These are phyloP conservation scores for Notechis scutatus DNA, from an alignment of 2,113 vertebrate genomes.

Conservation along the genomic window DNA sequence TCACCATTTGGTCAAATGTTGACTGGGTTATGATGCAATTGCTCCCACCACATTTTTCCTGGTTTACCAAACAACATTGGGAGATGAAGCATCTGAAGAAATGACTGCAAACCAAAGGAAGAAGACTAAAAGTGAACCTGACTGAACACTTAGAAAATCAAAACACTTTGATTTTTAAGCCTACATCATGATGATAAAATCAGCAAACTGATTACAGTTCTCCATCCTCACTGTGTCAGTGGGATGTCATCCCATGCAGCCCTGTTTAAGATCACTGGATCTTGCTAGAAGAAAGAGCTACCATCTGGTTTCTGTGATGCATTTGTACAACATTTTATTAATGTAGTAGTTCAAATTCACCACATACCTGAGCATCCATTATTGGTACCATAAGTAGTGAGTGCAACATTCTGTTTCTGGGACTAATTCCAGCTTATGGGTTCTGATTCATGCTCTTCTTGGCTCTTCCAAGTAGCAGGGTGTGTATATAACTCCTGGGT, in stretches of 20 bases:
- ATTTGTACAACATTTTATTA: neutral
- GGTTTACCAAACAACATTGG: neutral
- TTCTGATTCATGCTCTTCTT: neutral
- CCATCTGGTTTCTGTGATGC: neutral
- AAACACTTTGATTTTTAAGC: neutral
- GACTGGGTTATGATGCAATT: neutral
- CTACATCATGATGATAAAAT: neutral
- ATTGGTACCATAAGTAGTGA: neutral
- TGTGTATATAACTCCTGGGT: neutral
- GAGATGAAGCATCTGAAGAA: neutral
- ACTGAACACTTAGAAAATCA: neutral
- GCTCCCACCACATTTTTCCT: neutral
- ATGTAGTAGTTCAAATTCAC: neutral
- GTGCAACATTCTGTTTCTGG: neutral
- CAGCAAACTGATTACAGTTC: neutral
- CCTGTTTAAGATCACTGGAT: neutral
- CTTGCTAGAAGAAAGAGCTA: neutral
- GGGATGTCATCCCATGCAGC: neutral
- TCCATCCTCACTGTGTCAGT: neutral
- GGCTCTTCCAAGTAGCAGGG: neutral
- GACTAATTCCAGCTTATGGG: neutral
- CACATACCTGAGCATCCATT: neutral
- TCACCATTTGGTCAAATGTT: neutral
- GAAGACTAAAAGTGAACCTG: neutral
- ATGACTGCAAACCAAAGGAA: neutral